phyloP scores from a whole-genome alignment of 2,888 invertebrate species.

The Barypeithes pellucidus region DNA sequence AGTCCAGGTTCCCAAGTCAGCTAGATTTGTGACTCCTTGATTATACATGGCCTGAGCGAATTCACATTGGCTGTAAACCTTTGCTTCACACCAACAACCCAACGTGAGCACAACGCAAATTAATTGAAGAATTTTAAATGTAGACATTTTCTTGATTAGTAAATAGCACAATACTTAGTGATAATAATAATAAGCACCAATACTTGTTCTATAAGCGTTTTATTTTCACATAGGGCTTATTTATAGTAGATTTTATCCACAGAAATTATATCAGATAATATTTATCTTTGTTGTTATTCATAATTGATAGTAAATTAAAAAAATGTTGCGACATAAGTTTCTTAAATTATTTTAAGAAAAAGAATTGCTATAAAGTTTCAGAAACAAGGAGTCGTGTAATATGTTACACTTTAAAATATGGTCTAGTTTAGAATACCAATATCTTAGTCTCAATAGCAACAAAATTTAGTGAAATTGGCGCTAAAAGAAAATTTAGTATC shows the following conservation, averaged over 20 bases:
- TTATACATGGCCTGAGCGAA: constrained; percentile 50
- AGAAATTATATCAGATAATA: constrained; percentile 2
- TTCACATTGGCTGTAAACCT: constrained; percentile 56
- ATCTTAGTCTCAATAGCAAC: no score
- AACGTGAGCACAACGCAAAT: neutral
- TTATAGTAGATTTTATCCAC: neutral
- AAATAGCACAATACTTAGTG: neutral
- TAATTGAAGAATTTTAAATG: neutral
- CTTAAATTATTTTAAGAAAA: no score
- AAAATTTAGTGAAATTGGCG: no score
- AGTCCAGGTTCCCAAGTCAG: constrained; percentile 57
- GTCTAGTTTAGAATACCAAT: no score
- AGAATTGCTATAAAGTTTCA: no score
- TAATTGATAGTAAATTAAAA: neutral
- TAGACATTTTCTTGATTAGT: neutral
- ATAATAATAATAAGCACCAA: no score
- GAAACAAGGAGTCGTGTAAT: no score
- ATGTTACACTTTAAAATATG: no score
- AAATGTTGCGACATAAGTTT: no score
- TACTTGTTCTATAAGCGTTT: no score
- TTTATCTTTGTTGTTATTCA: constrained; percentile 11
- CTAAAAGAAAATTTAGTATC: no score
- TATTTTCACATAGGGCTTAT: neutral
- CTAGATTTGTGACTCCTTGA: constrained; percentile 74
- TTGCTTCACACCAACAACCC: constrained; percentile 25